Conservation (phyloP, 2,113 vertebrate genomes). For the Scalopus aquaticus region DNA sequence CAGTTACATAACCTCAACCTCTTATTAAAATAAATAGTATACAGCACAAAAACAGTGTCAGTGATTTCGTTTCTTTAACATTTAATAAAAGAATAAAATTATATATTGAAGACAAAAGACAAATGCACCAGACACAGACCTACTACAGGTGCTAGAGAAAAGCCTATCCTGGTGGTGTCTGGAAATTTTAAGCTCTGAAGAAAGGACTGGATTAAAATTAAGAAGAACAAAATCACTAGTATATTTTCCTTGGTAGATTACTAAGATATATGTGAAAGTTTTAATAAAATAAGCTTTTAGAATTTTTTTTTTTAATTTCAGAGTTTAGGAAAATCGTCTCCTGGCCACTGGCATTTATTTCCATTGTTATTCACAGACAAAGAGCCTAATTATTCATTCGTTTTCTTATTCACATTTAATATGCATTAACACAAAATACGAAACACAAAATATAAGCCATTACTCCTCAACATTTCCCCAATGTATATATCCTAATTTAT, state of each 20-base stretch:
- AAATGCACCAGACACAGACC: neutral
- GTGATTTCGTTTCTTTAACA: constrained; percentile 37
- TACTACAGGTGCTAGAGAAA: neutral
- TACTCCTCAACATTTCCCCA: constrained; percentile 33
- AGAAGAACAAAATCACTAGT: neutral
- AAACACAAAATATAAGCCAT: constrained; percentile 25
- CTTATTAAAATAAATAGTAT: constrained; percentile 50
- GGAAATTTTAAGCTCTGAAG: constrained; percentile 26
- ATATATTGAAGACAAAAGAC: constrained; percentile 40
- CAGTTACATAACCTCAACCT: constrained; percentile 35
- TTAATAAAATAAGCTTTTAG: neutral
- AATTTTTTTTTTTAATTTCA: constrained; percentile 33
- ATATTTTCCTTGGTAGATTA: constrained; percentile 18
- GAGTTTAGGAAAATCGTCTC: constrained; percentile 12
- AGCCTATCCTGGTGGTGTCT: neutral
- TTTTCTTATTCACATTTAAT: constrained; percentile 45
- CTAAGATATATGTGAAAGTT: neutral
- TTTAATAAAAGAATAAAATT: constrained; percentile 39
- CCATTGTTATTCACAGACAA: neutral
- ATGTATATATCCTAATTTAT: constrained; percentile 26
- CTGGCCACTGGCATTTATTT: constrained; percentile 6
- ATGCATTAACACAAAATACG: constrained; percentile 49
- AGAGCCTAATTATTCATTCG: constrained; percentile 20
- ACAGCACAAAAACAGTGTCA: neutral
- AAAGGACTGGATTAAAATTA: constrained; percentile 60